phyloP scores from a whole-genome alignment of 2,888 invertebrate species.

The Acleris laterana region DNA sequence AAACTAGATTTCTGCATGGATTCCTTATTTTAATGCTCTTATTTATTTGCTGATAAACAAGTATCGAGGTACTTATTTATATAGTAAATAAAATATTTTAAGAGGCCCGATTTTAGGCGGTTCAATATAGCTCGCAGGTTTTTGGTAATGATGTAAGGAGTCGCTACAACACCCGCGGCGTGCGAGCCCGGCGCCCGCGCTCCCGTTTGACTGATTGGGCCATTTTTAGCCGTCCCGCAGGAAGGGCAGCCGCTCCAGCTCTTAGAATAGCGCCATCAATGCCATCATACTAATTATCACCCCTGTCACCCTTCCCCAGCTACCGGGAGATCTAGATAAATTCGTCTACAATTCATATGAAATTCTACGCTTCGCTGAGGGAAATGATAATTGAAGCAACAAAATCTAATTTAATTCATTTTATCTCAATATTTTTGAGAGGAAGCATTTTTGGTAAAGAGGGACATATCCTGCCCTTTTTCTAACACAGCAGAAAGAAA shows the following conservation, averaged over 20 bases:
- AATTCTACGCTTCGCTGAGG: slow-evolving; percentile 49
- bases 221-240: slow-evolving; percentile 71
- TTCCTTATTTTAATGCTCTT: neutral
- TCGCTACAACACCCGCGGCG: slow-evolving; percentile 52
- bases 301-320: slow-evolving; percentile 62
- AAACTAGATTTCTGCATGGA: slow-evolving; percentile 42
- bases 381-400: neutral
- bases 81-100: too few species aligned
- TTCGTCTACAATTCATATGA: slow-evolving; percentile 64
- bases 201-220: slow-evolving; percentile 78
- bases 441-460: too few species aligned
- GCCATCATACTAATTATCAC: slow-evolving; percentile 79
- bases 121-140: slow-evolving; percentile 7
- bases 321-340: slow-evolving; percentile 59
- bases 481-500: too few species aligned
- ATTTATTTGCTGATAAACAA: slow-evolving; percentile 29
- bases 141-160: slow-evolving; percentile 16
- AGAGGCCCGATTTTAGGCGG: neutral
- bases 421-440: too few species aligned
- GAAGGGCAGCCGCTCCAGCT: slow-evolving; percentile 55
- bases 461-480: too few species aligned
- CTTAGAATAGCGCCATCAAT: slow-evolving; percentile 79
- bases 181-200: slow-evolving; percentile 47
- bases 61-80: too few species aligned
- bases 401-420: too few species aligned